Base-by-base conservation (phyloP, 2,797 vertebrate species). In the Selene dorsalis region DNA sequence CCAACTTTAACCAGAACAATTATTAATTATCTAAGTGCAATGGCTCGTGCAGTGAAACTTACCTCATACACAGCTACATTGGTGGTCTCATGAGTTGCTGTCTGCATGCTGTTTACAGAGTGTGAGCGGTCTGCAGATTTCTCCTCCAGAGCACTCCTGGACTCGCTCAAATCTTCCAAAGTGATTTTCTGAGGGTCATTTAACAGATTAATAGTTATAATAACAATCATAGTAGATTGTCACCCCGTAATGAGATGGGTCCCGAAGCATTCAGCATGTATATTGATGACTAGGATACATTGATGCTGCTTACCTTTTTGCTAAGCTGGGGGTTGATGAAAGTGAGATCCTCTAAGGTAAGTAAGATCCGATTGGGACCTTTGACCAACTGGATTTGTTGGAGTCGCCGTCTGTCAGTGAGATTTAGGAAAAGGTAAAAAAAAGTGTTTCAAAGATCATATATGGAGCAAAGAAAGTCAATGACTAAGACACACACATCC, bases 11-110 rank as follows among this genome's bases (percentile, higher is more conserved):
- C 47, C 20, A 50, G 47, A 50, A 10, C 47, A 50, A n/a, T n/a
- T n/a, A n/a, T n/a, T n/a, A n/a, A n/a, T n/a, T n/a, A n/a, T n/a
- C n/a, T n/a, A n/a, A 1, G 1, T 58, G 6, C 16, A 53, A 1
- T 13, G 7, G 17, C 22, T 67, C 45, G 9, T 11, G 12, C 39
- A 0, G 12, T 4, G 58, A n/a, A 5, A 64, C 69, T 14, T 88
- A 97, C 97, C 95, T 98, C 96, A 35, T 96, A 97, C 68, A 98
- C 93, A 0, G 96, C 97, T 59, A 97, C 94, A 0, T 94, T 98
- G 71, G 96, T 96, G 26, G 94, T 96, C 86, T 98, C 96, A 0
- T 97, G 94, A 17, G 94, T 97, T 47, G 88, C 93, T 10, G 86
- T 91, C 11, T 88, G 91, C 18, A 93, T 66, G 70, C 96, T 97